Evolutionary conservation across 2,888 invertebrate genomes (phyloP).

Genomic region (Microplitis manilae): DNA sequence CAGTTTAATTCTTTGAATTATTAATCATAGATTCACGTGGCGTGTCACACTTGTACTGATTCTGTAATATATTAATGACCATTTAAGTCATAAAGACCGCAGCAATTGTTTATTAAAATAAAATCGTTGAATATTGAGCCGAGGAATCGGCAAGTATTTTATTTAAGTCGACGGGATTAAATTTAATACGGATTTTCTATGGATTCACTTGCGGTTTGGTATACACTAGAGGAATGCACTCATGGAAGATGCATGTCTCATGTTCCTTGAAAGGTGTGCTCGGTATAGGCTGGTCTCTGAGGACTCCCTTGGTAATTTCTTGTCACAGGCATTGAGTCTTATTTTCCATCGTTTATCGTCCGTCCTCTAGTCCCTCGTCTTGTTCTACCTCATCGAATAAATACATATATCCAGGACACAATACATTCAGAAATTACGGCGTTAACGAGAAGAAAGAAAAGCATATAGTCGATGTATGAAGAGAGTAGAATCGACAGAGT

Average conservation of each 20-base stretch:
- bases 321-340: neutral
- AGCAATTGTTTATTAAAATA: neutral
- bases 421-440: constrained; percentile 26
- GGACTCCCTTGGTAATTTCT: constrained; percentile 17
- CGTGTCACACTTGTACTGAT: constrained; percentile 9
- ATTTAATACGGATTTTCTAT: constrained; percentile 20
- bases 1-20: constrained; percentile 2
- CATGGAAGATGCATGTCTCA: constrained; percentile 43
- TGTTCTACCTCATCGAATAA: neutral
- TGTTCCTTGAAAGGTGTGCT: constrained; percentile 27
- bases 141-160: neutral
- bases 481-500: neutral
- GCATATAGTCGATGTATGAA: too few relatives aligned
- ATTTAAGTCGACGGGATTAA: neutral
- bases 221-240: constrained; percentile 26
- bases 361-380: constrained; percentile 14
- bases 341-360: constrained; percentile 26
- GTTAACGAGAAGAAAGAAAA: neutral
- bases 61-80: neutral
- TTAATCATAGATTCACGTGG: constrained; percentile 19
- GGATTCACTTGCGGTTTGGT: constrained; percentile 13
- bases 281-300: constrained; percentile 15
- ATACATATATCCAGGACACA: neutral
- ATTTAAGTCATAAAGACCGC: neutral
- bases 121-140: neutral